These are phyloP conservation scores for Agrotis segetum DNA, from an alignment of 2,888 invertebrate genomes.

Conservation along the genomic window DNA sequence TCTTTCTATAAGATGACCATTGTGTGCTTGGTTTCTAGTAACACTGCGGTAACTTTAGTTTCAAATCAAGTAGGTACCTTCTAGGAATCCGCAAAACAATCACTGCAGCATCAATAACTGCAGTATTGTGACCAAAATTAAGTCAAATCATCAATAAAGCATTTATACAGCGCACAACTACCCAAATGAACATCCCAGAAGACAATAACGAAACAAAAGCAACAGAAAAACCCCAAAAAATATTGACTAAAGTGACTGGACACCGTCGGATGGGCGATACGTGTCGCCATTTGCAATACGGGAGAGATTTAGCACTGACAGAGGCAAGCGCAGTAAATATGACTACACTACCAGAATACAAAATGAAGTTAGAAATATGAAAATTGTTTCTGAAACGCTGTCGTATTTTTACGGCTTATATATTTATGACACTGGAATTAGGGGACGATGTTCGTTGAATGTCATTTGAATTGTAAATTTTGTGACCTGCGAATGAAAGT, in stretches of 20 bases:
- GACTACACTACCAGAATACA: constrained; percentile 57
- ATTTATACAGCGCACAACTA: not conserved
- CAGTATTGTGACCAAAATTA: not conserved
- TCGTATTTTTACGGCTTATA: constrained; percentile 57
- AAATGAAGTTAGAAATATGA: constrained; percentile 63
- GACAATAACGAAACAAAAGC: constrained; percentile 36
- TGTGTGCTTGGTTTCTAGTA: no score
- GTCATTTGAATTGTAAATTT: constrained; percentile 58
- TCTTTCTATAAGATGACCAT: no score
- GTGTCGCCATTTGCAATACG: constrained; percentile 59
- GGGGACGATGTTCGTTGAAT: constrained; percentile 39
- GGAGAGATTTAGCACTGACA: constrained; percentile 63
- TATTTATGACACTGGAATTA: constrained; percentile 59
- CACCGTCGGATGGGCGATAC: constrained; percentile 56
- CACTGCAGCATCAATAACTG: no score
- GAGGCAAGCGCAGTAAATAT: constrained; percentile 62
- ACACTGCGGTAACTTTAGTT: no score
- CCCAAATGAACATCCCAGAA: constrained; percentile 8
- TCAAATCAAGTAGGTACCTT: no score
- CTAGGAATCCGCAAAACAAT: not conserved
- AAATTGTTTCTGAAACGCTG: constrained; percentile 60
- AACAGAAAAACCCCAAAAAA: constrained; percentile 42
- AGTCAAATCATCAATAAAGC: not conserved
- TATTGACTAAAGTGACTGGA: constrained; percentile 62
- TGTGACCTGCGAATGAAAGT: constrained; percentile 52